phyloP scores from a whole-genome alignment of 2,113 vertebrate species.

The Martes martes region DNA sequence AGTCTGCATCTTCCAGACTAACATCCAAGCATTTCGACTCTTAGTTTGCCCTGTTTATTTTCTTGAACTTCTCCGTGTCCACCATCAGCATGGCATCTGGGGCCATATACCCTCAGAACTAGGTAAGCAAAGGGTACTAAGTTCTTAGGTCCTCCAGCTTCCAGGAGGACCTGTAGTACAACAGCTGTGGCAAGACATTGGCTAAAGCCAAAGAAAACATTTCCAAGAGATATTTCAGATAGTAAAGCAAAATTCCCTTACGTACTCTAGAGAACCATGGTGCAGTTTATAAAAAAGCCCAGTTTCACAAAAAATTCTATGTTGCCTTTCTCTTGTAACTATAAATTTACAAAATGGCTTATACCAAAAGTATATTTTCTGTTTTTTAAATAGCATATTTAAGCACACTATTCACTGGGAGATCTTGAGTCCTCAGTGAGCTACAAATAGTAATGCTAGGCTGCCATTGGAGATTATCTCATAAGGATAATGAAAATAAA shows the following conservation, averaged over 20 bases:
- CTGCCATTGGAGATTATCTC: neutral
- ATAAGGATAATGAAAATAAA: neutral
- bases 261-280: neutral
- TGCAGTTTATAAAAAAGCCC: neutral
- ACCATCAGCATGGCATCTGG: neutral
- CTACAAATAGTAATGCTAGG: neutral
- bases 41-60: neutral
- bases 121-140: neutral
- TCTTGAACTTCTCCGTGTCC: neutral
- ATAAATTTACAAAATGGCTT: neutral
- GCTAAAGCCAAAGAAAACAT: neutral
- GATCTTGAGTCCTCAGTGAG: neutral
- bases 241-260: neutral
- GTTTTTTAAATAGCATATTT: neutral
- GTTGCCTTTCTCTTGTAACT: neutral
- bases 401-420: neutral
- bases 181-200: neutral
- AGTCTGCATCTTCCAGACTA: neutral
- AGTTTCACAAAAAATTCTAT: neutral
- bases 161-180: fast-evolving
- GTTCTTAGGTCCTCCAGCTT: neutral
- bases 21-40: neutral
- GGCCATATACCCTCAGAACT: neutral
- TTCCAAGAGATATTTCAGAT: neutral
- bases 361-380: neutral